These are phyloP conservation scores for Helarctos malayanus DNA, from an alignment of 2,797 vertebrate species.

Conservation along the genomic window DNA sequence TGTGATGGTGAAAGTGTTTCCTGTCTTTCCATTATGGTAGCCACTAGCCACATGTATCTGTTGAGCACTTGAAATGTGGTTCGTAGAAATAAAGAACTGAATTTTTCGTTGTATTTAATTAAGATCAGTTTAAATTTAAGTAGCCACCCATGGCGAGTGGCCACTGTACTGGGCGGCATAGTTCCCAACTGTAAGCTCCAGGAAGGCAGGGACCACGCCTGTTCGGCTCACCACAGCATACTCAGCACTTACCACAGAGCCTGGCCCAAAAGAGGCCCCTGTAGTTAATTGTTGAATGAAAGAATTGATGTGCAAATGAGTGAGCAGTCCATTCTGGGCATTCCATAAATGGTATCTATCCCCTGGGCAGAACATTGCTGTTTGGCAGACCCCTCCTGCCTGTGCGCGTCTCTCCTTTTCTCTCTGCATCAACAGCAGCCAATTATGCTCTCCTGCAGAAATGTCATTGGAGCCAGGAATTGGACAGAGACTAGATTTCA, in stretches of 20 bases:
- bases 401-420: background rate
- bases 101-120: background rate
- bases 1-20: background rate
- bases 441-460: slow-evolving; percentile 86
- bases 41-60: background rate
- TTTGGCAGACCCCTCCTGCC: background rate
- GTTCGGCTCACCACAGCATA: background rate
- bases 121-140: slow-evolving; percentile 5
- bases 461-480: slow-evolving; percentile 88
- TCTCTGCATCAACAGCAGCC: slow-evolving; percentile 80
- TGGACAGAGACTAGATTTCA: slow-evolving; percentile 87
- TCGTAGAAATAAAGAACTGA: background rate
- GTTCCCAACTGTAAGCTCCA: background rate
- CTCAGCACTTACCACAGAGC: background rate
- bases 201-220: background rate
- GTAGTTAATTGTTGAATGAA: background rate
- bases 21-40: background rate
- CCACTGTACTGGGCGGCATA: background rate
- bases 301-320: background rate
- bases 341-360: background rate
- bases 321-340: background rate
- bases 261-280: background rate
- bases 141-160: background rate
- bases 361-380: background rate
- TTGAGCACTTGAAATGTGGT: background rate